Percentiles rank a stretch among this genome's conserved stretches.
phyloP scores from a whole-genome alignment of 2,888 invertebrate species.

The Himalopsyche japonica region DNA sequence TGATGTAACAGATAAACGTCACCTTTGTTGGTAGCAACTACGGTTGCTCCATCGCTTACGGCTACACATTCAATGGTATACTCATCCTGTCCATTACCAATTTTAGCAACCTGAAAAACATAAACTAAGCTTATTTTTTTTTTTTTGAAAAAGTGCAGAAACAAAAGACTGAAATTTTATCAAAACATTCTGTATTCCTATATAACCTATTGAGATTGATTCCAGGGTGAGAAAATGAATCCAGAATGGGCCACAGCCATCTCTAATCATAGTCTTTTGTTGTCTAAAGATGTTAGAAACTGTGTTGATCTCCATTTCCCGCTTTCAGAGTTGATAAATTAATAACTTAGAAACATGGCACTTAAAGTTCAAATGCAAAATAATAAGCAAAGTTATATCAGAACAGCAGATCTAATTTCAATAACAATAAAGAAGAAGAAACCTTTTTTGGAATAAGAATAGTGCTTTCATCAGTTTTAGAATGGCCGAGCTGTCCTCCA shows the following conservation, averaged over 20 bases:
- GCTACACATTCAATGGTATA: slow-evolving; percentile 58
- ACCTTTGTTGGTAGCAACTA: slow-evolving; percentile 65
- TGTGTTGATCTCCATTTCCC: neutral
- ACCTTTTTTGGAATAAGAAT: slow-evolving; percentile 58
- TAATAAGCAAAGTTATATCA: too few relatives aligned
- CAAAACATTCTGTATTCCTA: too few relatives aligned
- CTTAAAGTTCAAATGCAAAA: too few relatives aligned
- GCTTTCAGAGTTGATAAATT: too few relatives aligned
- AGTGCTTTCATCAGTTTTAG: slow-evolving; percentile 52
- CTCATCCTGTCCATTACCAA: slow-evolving; percentile 56
- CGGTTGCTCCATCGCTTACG: slow-evolving; percentile 70
- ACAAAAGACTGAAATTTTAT: too few relatives aligned
- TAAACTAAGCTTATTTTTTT: too few relatives aligned
- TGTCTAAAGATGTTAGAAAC: too few relatives aligned
- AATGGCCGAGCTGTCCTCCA: slow-evolving; percentile 79
- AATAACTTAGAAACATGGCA: too few relatives aligned
- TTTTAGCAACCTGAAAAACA: slow-evolving; percentile 50
- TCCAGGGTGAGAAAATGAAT: neutral
- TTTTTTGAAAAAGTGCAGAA: too few relatives aligned
- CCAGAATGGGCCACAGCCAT: too few relatives aligned
- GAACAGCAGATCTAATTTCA: too few relatives aligned
- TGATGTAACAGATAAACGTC: slow-evolving; percentile 73
- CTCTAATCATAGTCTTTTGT: neutral
- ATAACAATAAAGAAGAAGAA: slow-evolving; percentile 21
- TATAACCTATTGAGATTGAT: too few relatives aligned